phyloP scores from a whole-genome alignment of 2,113 vertebrate genomes.

The Hippocampus zosterae region DNA sequence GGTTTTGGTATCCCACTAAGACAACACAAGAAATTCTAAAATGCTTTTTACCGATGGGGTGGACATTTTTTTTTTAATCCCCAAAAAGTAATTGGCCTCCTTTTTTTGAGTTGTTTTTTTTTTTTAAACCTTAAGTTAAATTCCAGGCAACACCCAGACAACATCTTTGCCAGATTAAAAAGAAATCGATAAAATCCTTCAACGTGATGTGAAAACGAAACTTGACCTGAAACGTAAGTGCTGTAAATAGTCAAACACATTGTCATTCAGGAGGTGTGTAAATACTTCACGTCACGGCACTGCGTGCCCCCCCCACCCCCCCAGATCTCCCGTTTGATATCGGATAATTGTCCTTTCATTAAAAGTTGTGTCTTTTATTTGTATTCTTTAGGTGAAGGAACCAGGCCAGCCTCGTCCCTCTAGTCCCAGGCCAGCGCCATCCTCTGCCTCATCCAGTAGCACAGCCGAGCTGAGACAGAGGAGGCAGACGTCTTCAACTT shows the following conservation, averaged over 20 bases:
- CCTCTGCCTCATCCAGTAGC: constrained; percentile 3
- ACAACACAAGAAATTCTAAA: too few species aligned
- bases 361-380: background rate
- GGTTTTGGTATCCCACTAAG: too few species aligned
- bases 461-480: constrained; percentile 62
- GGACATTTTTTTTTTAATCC: too few species aligned
- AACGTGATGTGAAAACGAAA: background rate
- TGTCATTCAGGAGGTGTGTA: background rate
- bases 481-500: constrained; percentile 22
- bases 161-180: background rate
- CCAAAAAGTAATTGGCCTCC: too few species aligned
- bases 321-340: background rate
- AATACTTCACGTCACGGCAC: too few species aligned
- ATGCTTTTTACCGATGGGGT: too few species aligned
- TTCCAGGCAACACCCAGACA: background rate
- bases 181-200: background rate
- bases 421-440: constrained; percentile 3
- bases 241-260: background rate
- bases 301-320: background rate
- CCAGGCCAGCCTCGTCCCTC: constrained; percentile 10
- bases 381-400: background rate
- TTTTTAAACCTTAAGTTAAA: too few species aligned
- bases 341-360: background rate
- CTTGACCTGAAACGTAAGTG: background rate
- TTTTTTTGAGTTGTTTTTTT: too few species aligned